Conservation (phyloP, 2,113 vertebrate genomes). For the Stictonetta naevosa region DNA sequence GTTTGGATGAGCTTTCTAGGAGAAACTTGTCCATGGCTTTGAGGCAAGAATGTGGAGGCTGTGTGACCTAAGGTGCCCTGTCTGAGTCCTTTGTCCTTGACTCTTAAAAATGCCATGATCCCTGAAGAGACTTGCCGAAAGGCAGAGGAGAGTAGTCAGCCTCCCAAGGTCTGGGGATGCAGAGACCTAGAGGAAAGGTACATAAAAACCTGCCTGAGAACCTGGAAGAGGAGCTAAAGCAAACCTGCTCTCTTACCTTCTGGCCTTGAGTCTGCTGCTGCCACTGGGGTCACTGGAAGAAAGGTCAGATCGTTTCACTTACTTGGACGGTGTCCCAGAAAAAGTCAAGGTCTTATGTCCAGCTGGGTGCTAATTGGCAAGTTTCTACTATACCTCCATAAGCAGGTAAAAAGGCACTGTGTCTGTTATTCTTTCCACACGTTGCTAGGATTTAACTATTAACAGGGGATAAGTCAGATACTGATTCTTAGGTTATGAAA, state of each 20-base stretch:
- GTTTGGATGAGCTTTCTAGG: not conserved
- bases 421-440: rapidly evolving
- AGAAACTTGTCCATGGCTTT: not conserved
- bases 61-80: not conserved
- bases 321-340: not conserved
- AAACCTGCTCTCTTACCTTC: not conserved
- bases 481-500: not conserved
- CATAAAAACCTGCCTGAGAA: rapidly evolving
- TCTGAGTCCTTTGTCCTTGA: not conserved
- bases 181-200: not conserved
- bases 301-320: not conserved
- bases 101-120: not conserved
- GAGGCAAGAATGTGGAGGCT: rapidly evolving
- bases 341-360: not conserved
- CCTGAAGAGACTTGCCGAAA: not conserved
- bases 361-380: not conserved
- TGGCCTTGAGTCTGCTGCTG: not conserved
- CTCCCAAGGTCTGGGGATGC: rapidly evolving
- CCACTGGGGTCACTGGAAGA: not conserved
- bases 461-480: not conserved
- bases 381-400: not conserved
- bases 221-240: not conserved
- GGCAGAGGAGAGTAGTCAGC: not conserved
- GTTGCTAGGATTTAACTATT: not conserved
- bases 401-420: not conserved